Conservation (phyloP, 2,113 vertebrate species). For the Progne subis region DNA sequence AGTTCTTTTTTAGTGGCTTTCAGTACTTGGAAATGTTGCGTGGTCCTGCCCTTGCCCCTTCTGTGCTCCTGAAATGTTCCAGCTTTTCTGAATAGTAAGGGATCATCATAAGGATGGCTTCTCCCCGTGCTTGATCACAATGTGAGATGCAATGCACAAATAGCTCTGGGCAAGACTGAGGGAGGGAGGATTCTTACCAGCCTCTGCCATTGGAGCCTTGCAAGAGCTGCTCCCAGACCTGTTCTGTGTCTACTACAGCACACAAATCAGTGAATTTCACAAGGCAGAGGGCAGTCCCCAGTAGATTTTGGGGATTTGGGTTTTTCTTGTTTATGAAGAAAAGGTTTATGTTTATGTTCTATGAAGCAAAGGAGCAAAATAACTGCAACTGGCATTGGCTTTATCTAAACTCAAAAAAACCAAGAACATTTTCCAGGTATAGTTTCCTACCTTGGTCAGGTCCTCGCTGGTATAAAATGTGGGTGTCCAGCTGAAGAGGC, state of each 20-base stretch:
- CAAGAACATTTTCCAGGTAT: not conserved
- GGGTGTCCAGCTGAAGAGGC: not conserved
- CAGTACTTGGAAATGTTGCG: not conserved
- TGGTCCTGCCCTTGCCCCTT: not conserved
- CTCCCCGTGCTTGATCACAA: not conserved
- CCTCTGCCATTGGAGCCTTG: not conserved
- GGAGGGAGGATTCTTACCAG: not conserved
- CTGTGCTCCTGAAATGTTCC: not conserved
- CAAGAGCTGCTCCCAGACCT: not conserved
- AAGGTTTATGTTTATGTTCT: too few species aligned
- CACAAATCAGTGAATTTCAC: accelerated
- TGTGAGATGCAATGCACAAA: not conserved
- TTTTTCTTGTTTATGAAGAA: not conserved
- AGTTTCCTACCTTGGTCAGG: not conserved
- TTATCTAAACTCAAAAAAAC: not conserved
- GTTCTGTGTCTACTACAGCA: not conserved
- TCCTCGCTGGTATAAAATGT: not conserved
- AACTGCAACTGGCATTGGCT: accelerated
- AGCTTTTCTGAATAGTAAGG: not conserved
- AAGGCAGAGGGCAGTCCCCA: not conserved
- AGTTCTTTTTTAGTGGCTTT: not conserved
- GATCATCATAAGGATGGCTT: not conserved
- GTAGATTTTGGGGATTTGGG: not conserved
- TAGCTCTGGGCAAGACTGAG: not conserved
- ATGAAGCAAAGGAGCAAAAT: not conserved